Percentiles rank a stretch among this genome's conserved stretches.
These are phyloP conservation scores for Tragelaphus buxtoni DNA, from an alignment of 2,113 vertebrate species.

Conservation along the genomic window DNA sequence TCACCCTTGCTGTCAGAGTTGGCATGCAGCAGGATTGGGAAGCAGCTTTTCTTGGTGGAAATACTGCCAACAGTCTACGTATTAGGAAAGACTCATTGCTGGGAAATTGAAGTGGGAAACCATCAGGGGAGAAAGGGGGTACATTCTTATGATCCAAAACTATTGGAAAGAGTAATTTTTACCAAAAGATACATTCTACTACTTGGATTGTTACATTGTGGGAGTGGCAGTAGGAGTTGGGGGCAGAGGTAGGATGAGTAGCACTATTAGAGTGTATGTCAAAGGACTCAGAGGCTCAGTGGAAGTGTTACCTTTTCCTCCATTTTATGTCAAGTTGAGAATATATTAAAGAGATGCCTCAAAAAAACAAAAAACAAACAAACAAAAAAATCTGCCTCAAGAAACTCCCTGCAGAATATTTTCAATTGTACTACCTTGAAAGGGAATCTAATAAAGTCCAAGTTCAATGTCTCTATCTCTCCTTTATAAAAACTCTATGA, in stretches of 20 bases:
- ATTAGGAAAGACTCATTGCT: conserved; percentile 49
- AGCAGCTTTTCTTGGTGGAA: conserved; percentile 29
- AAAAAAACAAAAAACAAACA: conserved; percentile 11
- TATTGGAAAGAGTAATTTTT: conserved; percentile 76
- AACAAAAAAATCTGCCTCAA: neutral
- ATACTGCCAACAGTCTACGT: neutral
- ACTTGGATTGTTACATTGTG: conserved; percentile 73
- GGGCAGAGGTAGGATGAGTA: conserved; percentile 75
- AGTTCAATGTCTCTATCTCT: conserved; percentile 65
- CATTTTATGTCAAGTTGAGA: conserved; percentile 78
- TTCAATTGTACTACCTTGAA: conserved; percentile 67
- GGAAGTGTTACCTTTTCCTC: conserved; percentile 79
- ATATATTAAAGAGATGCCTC: conserved; percentile 72
- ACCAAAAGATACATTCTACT: conserved; percentile 80
- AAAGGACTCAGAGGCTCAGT: conserved; percentile 75
- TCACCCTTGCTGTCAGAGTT: neutral
- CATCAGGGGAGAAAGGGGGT: conserved; percentile 58
- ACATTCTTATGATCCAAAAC: conserved; percentile 71
- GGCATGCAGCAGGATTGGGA: neutral
- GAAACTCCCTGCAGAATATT: conserved; percentile 72
- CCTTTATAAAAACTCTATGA: conserved; percentile 55
- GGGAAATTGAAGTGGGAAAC: conserved; percentile 65
- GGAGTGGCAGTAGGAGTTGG: neutral
- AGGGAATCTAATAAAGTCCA: conserved; percentile 68
- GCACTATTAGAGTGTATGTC: conserved; percentile 82